Evolutionary conservation across 2,888 invertebrate genomes (phyloP).

Genomic region (Trypoxylon attenuatum): DNA sequence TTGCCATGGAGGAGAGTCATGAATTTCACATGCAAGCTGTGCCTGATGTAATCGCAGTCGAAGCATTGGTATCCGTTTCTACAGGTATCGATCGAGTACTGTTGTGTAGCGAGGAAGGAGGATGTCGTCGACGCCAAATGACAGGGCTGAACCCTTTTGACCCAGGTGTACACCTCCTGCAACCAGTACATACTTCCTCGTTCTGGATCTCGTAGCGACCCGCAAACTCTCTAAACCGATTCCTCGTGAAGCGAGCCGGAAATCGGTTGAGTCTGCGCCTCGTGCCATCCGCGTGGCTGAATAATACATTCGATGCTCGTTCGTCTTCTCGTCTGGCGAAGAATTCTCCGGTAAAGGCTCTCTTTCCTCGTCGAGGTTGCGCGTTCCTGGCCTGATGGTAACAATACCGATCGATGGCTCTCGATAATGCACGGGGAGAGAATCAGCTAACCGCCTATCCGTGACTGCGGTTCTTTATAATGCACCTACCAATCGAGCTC

Average conservation of each 20-base stretch:
- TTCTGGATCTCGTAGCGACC: too few relatives aligned
- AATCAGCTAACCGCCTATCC: constrained; percentile 28
- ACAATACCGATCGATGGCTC: constrained; percentile 41
- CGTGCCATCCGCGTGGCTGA: too few relatives aligned
- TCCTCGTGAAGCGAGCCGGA: too few relatives aligned
- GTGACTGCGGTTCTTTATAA: constrained; percentile 43
- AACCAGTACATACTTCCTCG: neutral
- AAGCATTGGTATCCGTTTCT: constrained; percentile 42
- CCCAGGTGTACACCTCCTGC: neutral
- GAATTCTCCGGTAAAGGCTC: too few relatives aligned
- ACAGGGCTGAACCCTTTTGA: constrained; percentile 6
- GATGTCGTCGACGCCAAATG: constrained; percentile 26
- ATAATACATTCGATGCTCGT: too few relatives aligned
- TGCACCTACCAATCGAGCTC: constrained; percentile 28
- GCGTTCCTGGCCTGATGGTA: neutral
- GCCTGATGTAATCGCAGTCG: constrained; percentile 22
- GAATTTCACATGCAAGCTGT: constrained; percentile 43
- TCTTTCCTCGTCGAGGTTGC: neutral
- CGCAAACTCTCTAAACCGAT: too few relatives aligned
- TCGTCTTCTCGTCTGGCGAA: constrained; percentile 1
- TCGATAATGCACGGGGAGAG: constrained; percentile 43
- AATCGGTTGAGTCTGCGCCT: too few relatives aligned
- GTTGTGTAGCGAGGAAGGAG: constrained; percentile 16
- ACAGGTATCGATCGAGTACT: constrained; percentile 35
- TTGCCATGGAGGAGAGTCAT: constrained; percentile 39